Conservation (phyloP, 2,113 vertebrate genomes). For the Myotis davidii region DNA sequence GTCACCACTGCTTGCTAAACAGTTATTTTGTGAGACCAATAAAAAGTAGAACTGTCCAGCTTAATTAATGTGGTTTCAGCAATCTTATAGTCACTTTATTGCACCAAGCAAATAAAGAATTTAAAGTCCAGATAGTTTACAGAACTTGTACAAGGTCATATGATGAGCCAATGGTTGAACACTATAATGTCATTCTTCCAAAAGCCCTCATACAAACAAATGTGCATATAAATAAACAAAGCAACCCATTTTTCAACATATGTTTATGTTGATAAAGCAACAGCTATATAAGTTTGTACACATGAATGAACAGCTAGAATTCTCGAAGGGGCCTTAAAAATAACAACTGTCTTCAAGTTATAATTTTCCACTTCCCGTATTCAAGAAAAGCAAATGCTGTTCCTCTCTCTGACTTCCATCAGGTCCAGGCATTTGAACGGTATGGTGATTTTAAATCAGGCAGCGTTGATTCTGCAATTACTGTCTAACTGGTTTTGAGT, state of each 20-base stretch:
- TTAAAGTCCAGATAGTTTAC: slow-evolving; percentile 1
- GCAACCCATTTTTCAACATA: slow-evolving; percentile 42
- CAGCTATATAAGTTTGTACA: slow-evolving; percentile 27
- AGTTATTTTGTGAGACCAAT: not conserved
- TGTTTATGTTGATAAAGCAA: slow-evolving; percentile 63
- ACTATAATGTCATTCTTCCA: not conserved
- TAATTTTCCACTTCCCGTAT: slow-evolving; percentile 52
- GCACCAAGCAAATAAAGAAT: not conserved
- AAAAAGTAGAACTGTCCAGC: not conserved
- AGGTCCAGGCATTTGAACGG: not conserved
- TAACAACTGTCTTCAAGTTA: slow-evolving; percentile 46
- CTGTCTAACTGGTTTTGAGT: not conserved
- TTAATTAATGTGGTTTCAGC: not conserved
- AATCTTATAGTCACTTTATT: not conserved
- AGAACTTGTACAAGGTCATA: slow-evolving; percentile 15
- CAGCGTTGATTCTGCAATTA: not conserved
- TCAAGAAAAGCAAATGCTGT: slow-evolving; percentile 18
- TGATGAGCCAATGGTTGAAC: not conserved
- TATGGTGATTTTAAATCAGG: slow-evolving; percentile 31
- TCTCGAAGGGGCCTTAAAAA: slow-evolving; percentile 42
- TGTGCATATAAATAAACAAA: slow-evolving; percentile 46
- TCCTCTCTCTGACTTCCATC: slow-evolving; percentile 26
- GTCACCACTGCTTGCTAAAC: not conserved
- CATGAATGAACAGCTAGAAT: slow-evolving; percentile 51
- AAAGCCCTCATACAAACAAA: not conserved